Evolutionary conservation across 2,888 invertebrate genomes (phyloP).

Genomic region (Pogonocherus hispidulus): DNA sequence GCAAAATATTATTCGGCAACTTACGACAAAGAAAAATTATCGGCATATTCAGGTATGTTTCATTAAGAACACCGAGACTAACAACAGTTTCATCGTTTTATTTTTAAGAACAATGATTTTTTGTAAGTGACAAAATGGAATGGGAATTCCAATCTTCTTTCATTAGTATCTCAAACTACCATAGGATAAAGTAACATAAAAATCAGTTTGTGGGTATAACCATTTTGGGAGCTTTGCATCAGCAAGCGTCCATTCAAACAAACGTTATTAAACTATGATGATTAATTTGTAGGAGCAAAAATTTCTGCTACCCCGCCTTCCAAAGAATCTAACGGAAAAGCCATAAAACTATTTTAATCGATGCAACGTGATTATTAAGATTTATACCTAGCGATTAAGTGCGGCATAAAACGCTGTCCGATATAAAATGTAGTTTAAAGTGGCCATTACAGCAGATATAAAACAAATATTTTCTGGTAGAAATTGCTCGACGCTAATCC

Average conservation of each 20-base stretch:
- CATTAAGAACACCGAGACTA: too few relatives aligned
- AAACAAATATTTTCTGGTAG: constrained; percentile 46
- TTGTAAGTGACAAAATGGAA: too few relatives aligned
- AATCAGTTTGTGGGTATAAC: neutral
- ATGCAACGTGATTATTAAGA: constrained; percentile 28
- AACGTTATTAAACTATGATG: neutral
- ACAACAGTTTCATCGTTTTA: too few relatives aligned
- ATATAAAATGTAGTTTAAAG: constrained; percentile 38
- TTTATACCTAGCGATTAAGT: constrained; percentile 28
- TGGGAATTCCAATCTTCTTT: too few relatives aligned
- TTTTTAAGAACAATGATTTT: too few relatives aligned
- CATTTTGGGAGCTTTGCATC: neutral
- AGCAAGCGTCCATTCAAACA: neutral
- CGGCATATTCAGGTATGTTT: too few relatives aligned
- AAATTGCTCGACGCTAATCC: constrained; percentile 36
- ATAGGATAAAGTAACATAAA: too few relatives aligned
- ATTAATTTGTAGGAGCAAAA: neutral
- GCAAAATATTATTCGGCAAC: too few relatives aligned
- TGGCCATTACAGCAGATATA: constrained; percentile 43
- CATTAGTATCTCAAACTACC: too few relatives aligned
- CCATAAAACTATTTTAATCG: constrained; percentile 13
- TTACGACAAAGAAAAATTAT: too few relatives aligned
- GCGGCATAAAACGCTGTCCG: constrained; percentile 32
- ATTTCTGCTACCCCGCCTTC: too few relatives aligned
- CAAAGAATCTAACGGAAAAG: too few relatives aligned